A percentile compares a stretch with the other conserved stretches of the same genome.
Evolutionary conservation across 1,140 invertebrate genomes (phyloP).

Genomic region (Caenorhabditis briggsae): DNA sequence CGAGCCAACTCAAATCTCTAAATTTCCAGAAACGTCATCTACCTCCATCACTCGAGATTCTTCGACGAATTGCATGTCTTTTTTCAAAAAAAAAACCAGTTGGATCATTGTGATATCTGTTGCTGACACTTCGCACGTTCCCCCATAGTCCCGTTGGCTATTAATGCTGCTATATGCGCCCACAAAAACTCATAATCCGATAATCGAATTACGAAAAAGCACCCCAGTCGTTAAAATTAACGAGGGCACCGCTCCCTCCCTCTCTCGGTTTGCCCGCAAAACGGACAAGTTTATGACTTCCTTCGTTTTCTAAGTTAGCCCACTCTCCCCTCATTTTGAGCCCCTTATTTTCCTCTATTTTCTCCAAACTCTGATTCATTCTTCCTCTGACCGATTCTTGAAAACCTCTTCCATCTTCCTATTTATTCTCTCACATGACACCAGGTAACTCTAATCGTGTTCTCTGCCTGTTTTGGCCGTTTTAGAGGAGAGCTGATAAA

Average conservation of each 20-base stretch:
- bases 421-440: neutral
- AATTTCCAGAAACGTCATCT: slow-evolving; percentile 4
- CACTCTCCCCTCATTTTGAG: neutral
- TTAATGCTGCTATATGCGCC: neutral
- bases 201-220: slow-evolving; percentile 19
- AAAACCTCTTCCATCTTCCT: neutral
- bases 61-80: neutral
- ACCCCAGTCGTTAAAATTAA: slow-evolving; percentile 11
- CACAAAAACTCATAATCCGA: slow-evolving; percentile 35
- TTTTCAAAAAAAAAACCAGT: slow-evolving; percentile 25
- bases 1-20: neutral
- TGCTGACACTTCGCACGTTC: slow-evolving; percentile 37
- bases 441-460: neutral
- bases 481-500: slow-evolving; percentile 20
- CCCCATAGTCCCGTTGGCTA: neutral
- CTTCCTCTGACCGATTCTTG: neutral
- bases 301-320: neutral
- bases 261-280: neutral
- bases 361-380: slow-evolving; percentile 1
- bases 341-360: neutral
- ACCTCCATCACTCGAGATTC: neutral
- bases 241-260: slow-evolving; percentile 16
- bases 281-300: slow-evolving; percentile 26
- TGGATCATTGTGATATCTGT: slow-evolving; percentile 31
- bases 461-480: neutral